phyloP scores from a whole-genome alignment of 2,113 vertebrate genomes.

The Phasianus colchicus region DNA sequence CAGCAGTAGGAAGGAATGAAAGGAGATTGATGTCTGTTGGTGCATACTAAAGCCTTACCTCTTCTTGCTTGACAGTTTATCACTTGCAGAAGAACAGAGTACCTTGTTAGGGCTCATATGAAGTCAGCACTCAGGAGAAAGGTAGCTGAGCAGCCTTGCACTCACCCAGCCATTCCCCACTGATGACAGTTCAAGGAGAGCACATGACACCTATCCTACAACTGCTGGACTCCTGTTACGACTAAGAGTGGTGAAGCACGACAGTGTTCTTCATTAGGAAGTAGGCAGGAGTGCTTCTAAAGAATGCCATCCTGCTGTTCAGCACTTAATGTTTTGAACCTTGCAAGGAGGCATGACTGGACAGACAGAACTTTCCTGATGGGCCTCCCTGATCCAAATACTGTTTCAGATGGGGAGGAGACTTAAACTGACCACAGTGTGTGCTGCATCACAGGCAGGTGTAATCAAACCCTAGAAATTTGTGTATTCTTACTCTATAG shows the following conservation, averaged over 20 bases:
- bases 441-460: neutral
- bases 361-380: neutral
- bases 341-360: neutral
- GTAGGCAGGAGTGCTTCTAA: neutral
- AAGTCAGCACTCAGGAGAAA: neutral
- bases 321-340: neutral
- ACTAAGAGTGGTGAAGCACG: neutral
- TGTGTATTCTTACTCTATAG: neutral
- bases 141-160: accelerated
- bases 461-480: neutral
- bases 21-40: neutral
- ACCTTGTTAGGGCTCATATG: neutral
- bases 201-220: neutral
- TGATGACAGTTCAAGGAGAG: neutral
- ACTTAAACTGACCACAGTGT: neutral
- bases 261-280: neutral
- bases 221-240: accelerated
- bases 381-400: accelerated
- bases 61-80: neutral
- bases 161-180: too few relatives aligned
- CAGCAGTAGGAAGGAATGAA: neutral
- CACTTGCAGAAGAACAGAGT: neutral
- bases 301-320: neutral
- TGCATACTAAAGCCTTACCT: neutral
- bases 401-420: neutral